phyloP scores from a whole-genome alignment of 2,113 vertebrate genomes.

The Lathamus discolor region DNA sequence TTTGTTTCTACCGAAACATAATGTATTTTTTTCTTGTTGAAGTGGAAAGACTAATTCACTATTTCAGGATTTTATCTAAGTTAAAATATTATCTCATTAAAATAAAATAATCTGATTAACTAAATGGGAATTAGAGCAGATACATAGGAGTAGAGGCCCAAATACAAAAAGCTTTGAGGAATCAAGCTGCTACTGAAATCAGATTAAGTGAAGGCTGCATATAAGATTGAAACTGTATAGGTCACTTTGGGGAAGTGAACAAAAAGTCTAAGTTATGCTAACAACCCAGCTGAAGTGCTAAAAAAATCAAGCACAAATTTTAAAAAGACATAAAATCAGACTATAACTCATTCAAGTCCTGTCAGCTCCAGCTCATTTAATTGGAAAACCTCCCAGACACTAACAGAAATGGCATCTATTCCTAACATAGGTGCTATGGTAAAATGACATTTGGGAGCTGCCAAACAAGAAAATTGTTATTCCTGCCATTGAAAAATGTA shows the following conservation, averaged over 20 bases:
- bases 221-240: not conserved
- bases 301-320: slow-evolving; percentile 15
- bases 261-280: not conserved
- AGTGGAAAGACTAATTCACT: not conserved
- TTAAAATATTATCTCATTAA: not conserved
- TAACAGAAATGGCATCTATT: not conserved
- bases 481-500: not conserved
- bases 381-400: slow-evolving; percentile 24
- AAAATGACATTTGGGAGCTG: slow-evolving; percentile 18
- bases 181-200: not conserved
- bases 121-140: not conserved
- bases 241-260: not conserved
- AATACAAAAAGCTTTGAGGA: not conserved
- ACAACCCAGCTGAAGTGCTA: not conserved
- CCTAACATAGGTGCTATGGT: not conserved
- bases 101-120: not conserved
- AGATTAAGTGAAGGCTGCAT: not conserved
- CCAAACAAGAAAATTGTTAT: not conserved
- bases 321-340: not conserved
- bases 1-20: not conserved
- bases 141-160: not conserved
- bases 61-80: not conserved
- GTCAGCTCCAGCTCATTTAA: not conserved
- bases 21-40: not conserved
- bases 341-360: slow-evolving; percentile 9